A percentile compares a stretch with the other conserved stretches of the same genome.
Conservation (phyloP, 2,888 invertebrate species). For the Punctoribates punctum region DNA sequence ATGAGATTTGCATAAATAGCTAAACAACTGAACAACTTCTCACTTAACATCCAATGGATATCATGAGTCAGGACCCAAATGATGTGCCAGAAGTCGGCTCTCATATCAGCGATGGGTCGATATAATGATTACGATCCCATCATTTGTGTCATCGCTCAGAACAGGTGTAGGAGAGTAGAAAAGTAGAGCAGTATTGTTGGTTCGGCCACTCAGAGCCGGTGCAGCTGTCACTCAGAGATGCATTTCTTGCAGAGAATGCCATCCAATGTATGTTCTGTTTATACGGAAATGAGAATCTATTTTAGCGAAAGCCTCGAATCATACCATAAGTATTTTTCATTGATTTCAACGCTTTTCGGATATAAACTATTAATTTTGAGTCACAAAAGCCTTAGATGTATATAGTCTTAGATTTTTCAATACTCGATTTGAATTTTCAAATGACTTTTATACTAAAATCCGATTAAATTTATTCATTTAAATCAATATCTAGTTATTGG, state of each 20-base stretch:
- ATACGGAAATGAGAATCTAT: constrained; percentile 38
- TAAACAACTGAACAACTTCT: too few relatives aligned
- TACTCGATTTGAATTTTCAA: too few relatives aligned
- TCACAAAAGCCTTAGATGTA: background rate
- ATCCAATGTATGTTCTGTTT: constrained; percentile 23
- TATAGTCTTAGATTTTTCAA: background rate
- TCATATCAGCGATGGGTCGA: constrained; percentile 29
- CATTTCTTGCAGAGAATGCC: background rate
- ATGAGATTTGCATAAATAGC: too few relatives aligned
- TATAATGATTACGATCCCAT: constrained; percentile 25
- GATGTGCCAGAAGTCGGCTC: background rate
- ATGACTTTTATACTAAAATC: too few relatives aligned
- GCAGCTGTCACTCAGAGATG: constrained; percentile 31
- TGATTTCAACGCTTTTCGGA: constrained; percentile 5
- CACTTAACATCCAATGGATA: background rate
- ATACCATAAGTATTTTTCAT: constrained; percentile 20
- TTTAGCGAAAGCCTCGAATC: constrained; percentile 7
- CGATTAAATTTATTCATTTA: too few relatives aligned
- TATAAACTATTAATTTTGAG: constrained; percentile 26
- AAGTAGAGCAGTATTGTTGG: background rate
- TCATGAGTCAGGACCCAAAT: background rate
- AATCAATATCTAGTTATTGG: too few relatives aligned
- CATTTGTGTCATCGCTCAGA: background rate
- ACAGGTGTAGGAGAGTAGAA: constrained; percentile 11
- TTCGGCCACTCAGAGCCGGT: constrained; percentile 20